phyloP scores from a whole-genome alignment of 2,888 invertebrate genomes.

The Ennomos quercinarius region DNA sequence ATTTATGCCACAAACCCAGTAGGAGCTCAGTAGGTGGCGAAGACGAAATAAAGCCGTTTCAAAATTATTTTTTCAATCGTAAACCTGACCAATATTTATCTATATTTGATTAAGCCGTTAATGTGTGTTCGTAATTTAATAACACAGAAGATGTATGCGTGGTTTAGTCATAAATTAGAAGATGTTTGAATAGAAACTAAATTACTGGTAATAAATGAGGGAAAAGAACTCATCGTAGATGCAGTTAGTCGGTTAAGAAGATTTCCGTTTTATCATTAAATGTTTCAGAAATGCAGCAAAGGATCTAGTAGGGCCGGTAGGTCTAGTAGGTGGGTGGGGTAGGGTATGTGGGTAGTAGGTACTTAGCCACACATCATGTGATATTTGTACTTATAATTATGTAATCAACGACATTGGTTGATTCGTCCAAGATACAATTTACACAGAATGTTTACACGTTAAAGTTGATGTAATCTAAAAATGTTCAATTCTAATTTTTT shows the following conservation, averaged over 20 bases:
- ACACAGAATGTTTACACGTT: too few species aligned
- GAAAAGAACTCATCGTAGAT: constrained; percentile 1
- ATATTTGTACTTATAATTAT: too few species aligned
- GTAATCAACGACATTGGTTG: too few species aligned
- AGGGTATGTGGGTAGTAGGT: too few species aligned
- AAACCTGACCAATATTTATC: constrained; percentile 51
- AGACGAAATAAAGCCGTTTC: constrained; percentile 28
- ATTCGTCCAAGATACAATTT: too few species aligned
- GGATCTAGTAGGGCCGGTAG: too few species aligned
- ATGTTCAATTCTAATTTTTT: too few species aligned
- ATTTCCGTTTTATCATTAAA: constrained; percentile 1
- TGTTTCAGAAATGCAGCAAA: too few species aligned
- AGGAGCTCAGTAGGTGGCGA: constrained; percentile 44
- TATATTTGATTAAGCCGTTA: constrained; percentile 57
- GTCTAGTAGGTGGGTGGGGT: too few species aligned
- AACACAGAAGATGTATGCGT: constrained; percentile 22
- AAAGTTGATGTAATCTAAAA: too few species aligned
- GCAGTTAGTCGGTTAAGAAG: constrained; percentile 7
- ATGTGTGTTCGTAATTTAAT: constrained; percentile 43
- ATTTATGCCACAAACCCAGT: constrained; percentile 20
- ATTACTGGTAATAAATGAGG: constrained; percentile 14
- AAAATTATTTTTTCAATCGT: constrained; percentile 43
- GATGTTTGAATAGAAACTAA: constrained; percentile 20
- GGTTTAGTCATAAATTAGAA: constrained; percentile 25
- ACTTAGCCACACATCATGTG: too few species aligned